These are phyloP conservation scores for Elysia crispata DNA, from an alignment of 2,888 invertebrate genomes.

Conservation along the genomic window DNA sequence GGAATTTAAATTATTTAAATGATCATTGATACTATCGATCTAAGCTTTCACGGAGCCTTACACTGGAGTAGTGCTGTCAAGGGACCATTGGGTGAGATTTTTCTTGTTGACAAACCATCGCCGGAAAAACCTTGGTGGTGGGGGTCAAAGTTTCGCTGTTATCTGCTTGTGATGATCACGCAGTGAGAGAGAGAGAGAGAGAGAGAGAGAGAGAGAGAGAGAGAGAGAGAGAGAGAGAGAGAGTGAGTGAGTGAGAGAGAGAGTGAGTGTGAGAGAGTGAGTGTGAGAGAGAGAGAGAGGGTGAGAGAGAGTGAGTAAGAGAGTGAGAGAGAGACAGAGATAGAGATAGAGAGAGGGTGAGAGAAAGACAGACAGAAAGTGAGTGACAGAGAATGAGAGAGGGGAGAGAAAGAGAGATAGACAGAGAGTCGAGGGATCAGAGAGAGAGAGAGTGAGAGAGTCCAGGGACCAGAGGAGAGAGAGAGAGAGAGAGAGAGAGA, in stretches of 20 bases:
- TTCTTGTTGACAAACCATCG: too few relatives aligned
- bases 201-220: too few relatives aligned
- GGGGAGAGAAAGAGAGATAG: neutral
- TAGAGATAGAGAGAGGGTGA: neutral
- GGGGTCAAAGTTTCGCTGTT: too few relatives aligned
- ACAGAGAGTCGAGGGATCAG: neutral
- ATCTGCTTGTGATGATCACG: too few relatives aligned
- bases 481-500: neutral
- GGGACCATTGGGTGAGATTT: too few relatives aligned
- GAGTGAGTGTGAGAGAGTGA: neutral
- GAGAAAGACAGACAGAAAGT: conserved; percentile 5
- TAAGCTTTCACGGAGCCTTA: too few relatives aligned
- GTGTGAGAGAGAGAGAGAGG: neutral
- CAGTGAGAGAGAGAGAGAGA: too few relatives aligned
- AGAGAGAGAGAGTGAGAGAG: neutral
- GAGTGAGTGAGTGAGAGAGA: neutral
- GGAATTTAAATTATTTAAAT: too few relatives aligned
- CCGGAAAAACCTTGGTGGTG: too few relatives aligned
- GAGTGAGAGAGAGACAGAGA: conserved; percentile 5
- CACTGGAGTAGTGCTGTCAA: too few relatives aligned
- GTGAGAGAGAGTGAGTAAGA: neutral
- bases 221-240: neutral
- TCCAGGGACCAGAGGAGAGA: neutral
- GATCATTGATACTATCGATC: too few relatives aligned
- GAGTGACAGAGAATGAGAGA: neutral